Evolutionary conservation across 2,888 invertebrate species (phyloP).

Genomic region (Junonia oenone): DNA sequence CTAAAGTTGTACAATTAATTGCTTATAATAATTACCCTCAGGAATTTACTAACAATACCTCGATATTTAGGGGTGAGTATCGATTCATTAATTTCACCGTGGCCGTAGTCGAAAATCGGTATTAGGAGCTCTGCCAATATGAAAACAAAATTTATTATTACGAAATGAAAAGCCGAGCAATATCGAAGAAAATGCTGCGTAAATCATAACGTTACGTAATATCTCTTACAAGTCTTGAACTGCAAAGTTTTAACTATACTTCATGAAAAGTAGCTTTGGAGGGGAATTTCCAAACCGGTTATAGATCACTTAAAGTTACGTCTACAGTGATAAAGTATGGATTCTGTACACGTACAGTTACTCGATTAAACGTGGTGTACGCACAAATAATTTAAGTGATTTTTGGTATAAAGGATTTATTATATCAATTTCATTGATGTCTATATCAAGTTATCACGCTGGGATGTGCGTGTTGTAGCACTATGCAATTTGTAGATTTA

Average conservation of each 20-base stretch:
- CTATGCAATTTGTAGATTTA: too few species aligned
- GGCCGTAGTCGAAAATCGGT: constrained; percentile 36
- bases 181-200: constrained; percentile 33
- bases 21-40: constrained; percentile 58
- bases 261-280: constrained; percentile 33
- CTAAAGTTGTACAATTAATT: constrained; percentile 50
- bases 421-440: too few species aligned
- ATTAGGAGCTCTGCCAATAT: constrained; percentile 35
- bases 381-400: not conserved
- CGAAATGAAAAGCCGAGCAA: constrained; percentile 36
- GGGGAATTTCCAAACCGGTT: constrained; percentile 31
- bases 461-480: too few species aligned
- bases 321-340: constrained; percentile 27
- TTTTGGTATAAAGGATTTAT: too few species aligned
- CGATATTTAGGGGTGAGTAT: constrained; percentile 46
- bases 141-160: constrained; percentile 35
- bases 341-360: constrained; percentile 10
- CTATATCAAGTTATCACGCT: too few species aligned
- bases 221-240: constrained; percentile 34
- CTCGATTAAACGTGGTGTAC: not conserved
- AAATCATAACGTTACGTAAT: constrained; percentile 34
- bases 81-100: constrained; percentile 53
- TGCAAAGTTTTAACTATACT: constrained; percentile 36
- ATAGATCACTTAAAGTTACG: constrained; percentile 34
- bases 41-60: constrained; percentile 54